Percentiles rank a stretch among this genome's conserved stretches.
Evolutionary conservation across 2,888 invertebrate genomes (phyloP).

Genomic region (Cotesia congregata): DNA sequence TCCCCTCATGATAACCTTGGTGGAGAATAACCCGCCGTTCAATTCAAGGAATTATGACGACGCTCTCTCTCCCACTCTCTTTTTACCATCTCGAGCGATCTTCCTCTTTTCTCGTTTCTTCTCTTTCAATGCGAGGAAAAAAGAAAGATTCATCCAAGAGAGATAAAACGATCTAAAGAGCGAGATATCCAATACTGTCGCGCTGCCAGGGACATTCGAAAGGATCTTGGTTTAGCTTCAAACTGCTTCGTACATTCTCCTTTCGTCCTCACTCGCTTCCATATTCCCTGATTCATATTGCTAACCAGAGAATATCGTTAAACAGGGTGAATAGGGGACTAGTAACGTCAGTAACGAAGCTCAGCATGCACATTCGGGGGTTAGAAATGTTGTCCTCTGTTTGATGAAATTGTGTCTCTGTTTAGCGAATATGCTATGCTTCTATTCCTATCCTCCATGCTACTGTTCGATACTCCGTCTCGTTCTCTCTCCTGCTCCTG

Average conservation of each 20-base stretch:
- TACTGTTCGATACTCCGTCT: neutral
- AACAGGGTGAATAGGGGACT: conserved; percentile 31
- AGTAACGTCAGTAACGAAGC: conserved; percentile 28
- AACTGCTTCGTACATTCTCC: conserved; percentile 36
- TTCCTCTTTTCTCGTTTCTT: conserved; percentile 40
- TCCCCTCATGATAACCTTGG: conserved; percentile 65
- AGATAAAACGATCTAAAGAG: conserved; percentile 31
- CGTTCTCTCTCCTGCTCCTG: neutral
- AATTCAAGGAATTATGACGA: conserved; percentile 70
- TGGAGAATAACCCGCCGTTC: conserved; percentile 68
- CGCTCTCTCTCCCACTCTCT: conserved; percentile 60
- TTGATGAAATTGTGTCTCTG: conserved; percentile 31
- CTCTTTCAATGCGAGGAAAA: conserved; percentile 23
- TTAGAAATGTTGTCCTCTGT: conserved; percentile 26
- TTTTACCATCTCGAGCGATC: conserved; percentile 39
- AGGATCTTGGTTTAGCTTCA: conserved; percentile 43
- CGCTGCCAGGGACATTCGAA: conserved; percentile 45
- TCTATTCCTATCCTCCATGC: neutral
- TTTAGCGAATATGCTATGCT: neutral
- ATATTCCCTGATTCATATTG: conserved; percentile 28
- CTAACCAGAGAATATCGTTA: conserved; percentile 29
- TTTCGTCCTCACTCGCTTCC: conserved; percentile 29
- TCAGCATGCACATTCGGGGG: conserved; percentile 12
- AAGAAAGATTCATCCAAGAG: neutral
- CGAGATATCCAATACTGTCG: conserved; percentile 41